phyloP scores from a whole-genome alignment of 1,140 invertebrate genomes.

The Caenorhabditis elegans region DNA sequence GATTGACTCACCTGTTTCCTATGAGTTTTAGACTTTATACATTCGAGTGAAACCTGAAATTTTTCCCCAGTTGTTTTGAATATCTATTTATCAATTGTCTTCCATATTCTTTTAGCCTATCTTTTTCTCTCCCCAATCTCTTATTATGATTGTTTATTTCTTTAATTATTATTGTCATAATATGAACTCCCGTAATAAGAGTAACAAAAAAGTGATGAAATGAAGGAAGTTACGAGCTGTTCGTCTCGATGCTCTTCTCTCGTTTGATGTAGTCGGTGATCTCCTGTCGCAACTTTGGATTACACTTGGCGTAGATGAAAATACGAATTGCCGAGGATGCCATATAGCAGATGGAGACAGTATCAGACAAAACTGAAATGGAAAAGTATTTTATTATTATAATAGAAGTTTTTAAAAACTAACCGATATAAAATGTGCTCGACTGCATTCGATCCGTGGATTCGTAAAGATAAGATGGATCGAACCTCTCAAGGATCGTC shows the following conservation, averaged over 20 bases:
- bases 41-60: conserved; percentile 21
- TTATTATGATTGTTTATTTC: conserved; percentile 2
- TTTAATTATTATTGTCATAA: not conserved
- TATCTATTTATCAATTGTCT: conserved; percentile 3
- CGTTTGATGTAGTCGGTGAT: conserved; percentile 39
- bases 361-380: conserved; percentile 38
- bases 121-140: not conserved
- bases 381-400: not conserved
- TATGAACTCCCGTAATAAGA: conserved; percentile 25
- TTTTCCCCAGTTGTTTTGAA: conserved; percentile 15
- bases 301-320: conserved; percentile 45
- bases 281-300: conserved; percentile 46
- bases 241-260: conserved; percentile 61
- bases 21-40: conserved; percentile 12
- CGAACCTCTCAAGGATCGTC: conserved; percentile 22
- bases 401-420: not conserved
- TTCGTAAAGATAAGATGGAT: conserved; percentile 23
- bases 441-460: conserved; percentile 29
- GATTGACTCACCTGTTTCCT: not conserved
- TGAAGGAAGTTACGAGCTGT: conserved; percentile 28
- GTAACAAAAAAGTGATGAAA: not conserved
- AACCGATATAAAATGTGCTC: conserved; percentile 41
- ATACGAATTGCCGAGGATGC: conserved; percentile 38
- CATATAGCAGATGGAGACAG: conserved; percentile 45
- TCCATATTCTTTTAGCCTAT: not conserved